Evolutionary conservation across 2,888 invertebrate genomes (phyloP), one percentile per base, ranked within the genome.

Genomic region (Drosophila subquinaria): DNA sequence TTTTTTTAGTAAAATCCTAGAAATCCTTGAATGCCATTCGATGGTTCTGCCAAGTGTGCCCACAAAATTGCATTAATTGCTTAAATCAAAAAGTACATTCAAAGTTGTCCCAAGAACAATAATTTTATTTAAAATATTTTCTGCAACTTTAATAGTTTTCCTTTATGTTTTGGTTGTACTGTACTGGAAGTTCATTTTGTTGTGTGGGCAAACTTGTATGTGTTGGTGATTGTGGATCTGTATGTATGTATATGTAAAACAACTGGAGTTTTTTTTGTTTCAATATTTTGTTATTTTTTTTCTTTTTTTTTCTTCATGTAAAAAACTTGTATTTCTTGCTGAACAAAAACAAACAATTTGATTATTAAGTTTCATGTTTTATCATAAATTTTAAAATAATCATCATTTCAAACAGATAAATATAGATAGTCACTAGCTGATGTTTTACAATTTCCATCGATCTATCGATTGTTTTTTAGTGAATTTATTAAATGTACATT

Each of bases 271-370:
- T 55, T 71, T 67, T 70, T 76, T 67, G 73, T 82, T 82, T 90
- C 77, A 84, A 75, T 82, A 79, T 80, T 78, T 73, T 70, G 66
- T 73, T 23, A 23, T 68, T 69, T 69, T 71, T 74, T 55, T 72
- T 69, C 64, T 68, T 67, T 72, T 78, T 67, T 71, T 77, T 82
- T 88, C 73, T 79, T 76, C 81, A 70, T 70, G 84, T 90, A 84
- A 83, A 84, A 84, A 89, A 85, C 51, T 42, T 84, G 79, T 87
- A 87, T 89, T 87, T 79, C 73, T 73, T 83, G 79, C 74, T 83
- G 85, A 89, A 89, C 84, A 85, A 85, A 85, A 89, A 85, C 82
- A 82, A 82, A 82, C 88, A 85, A 74, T 89, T 87, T 76, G 84
- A 85, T 85, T 87, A 84, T 79, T 84, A 68, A 70, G 76, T 87